A percentile compares a stretch with the other conserved stretches of the same genome.
phyloP scores from a whole-genome alignment of 2,888 invertebrate genomes.

The Amphimallon solstitiale region DNA sequence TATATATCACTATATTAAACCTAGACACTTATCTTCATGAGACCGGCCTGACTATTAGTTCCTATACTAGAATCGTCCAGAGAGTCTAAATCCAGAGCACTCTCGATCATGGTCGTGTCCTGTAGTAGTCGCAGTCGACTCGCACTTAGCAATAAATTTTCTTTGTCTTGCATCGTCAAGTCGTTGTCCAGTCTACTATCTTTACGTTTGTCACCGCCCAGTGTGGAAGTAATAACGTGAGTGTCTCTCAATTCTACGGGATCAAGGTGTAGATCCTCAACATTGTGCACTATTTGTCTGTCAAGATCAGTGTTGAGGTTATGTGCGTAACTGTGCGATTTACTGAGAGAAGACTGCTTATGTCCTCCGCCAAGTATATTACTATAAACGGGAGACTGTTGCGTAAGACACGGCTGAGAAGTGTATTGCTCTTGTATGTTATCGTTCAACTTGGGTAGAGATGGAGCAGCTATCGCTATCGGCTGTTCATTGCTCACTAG shows the following conservation, averaged over 20 bases:
- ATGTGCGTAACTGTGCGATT: conserved; percentile 58
- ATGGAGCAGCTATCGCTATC: conserved; percentile 63
- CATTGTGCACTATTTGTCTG: conserved; percentile 37
- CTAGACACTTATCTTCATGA: conserved; percentile 69
- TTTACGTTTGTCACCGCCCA: conserved; percentile 38
- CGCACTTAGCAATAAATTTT: conserved; percentile 70
- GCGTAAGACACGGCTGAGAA: conserved; percentile 59
- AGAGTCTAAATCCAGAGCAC: conserved; percentile 88
- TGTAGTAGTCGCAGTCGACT: conserved; percentile 81
- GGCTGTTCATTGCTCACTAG: conserved; percentile 74
- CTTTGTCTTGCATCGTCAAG: conserved; percentile 60
- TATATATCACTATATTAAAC: conserved; percentile 30
- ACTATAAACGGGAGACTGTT: conserved; percentile 61
- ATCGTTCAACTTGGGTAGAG: conserved; percentile 53
- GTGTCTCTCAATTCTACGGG: conserved; percentile 60
- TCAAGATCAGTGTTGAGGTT: conserved; percentile 50
- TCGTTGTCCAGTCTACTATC: conserved; percentile 55
- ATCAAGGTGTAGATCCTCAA: conserved; percentile 69
- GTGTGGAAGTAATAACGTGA: conserved; percentile 53
- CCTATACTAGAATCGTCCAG: conserved; percentile 79
- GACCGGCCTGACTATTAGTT: conserved; percentile 73
- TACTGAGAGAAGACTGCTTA: conserved; percentile 48
- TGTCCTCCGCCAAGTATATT: conserved; percentile 51
- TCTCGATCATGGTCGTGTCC: conserved; percentile 92
- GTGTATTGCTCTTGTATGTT: conserved; percentile 57